phyloP scores from a whole-genome alignment of 2,888 invertebrate species.

The Oxytorus armatus region DNA sequence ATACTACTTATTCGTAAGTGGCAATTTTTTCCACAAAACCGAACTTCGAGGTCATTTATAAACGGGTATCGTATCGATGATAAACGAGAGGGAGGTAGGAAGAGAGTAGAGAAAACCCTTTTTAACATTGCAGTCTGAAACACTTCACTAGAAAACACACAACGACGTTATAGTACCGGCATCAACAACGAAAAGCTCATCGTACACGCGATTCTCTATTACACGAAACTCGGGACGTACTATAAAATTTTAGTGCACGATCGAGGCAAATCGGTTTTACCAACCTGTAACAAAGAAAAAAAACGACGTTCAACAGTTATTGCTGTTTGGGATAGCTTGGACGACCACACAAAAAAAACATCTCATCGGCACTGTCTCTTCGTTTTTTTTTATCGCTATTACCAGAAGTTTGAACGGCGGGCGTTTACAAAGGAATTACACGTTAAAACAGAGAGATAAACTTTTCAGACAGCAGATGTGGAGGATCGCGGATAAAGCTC shows the following conservation, averaged over 20 bases:
- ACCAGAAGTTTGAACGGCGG: too few species aligned
- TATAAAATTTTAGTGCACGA: constrained; percentile 66
- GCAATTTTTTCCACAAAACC: constrained; percentile 31
- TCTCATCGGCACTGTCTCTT: constrained; percentile 6
- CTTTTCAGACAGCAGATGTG: too few species aligned
- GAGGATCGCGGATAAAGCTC: too few species aligned
- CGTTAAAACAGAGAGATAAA: too few species aligned
- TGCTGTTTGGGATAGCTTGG: constrained; percentile 44
- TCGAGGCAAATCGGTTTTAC: constrained; percentile 66
- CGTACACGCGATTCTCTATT: not conserved
- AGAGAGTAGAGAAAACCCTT: constrained; percentile 12
- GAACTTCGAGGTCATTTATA: constrained; percentile 20
- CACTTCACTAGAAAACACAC: constrained; percentile 15
- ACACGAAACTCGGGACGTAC: constrained; percentile 52
- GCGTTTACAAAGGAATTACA: too few species aligned
- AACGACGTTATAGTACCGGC: constrained; percentile 15
- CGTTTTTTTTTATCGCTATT: constrained; percentile 17
- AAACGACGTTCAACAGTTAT: constrained; percentile 68
- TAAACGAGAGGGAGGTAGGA: not conserved
- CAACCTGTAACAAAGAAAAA: constrained; percentile 52
- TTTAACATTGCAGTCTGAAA: constrained; percentile 2
- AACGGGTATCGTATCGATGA: constrained; percentile 13
- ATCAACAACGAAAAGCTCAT: constrained; percentile 34
- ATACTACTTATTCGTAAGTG: constrained; percentile 25
- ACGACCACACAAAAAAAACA: constrained; percentile 39